Conservation (phyloP, 2,113 vertebrate genomes). For the Brachypodius melanocephalos region DNA sequence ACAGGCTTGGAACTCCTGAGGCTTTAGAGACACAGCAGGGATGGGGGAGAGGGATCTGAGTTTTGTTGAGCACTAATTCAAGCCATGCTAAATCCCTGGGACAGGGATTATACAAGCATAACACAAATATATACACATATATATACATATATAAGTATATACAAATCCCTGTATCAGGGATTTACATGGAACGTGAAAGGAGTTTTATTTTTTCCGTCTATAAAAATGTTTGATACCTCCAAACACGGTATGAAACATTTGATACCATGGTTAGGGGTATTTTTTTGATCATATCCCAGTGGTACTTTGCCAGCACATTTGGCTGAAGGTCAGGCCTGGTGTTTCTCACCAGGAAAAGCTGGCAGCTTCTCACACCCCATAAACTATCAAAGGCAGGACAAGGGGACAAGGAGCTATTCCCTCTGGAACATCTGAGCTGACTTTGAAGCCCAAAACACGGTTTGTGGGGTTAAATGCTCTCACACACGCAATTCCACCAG, state of each 20-base stretch:
- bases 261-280: fast-evolving
- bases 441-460: not conserved
- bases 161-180: not conserved
- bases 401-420: not conserved
- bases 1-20: not conserved
- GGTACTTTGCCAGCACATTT: not conserved
- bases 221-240: not conserved
- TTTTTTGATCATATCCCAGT: not conserved
- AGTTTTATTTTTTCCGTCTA: not conserved
- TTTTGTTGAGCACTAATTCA: not conserved
- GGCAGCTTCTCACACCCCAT: not conserved
- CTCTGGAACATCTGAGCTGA: not conserved
- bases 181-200: fast-evolving
- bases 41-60: not conserved
- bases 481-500: not conserved
- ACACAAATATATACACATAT: not conserved
- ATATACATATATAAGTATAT: not conserved
- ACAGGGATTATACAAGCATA: not conserved
- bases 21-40: not conserved
- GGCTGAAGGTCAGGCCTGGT: not conserved
- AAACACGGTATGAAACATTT: fast-evolving
- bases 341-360: not conserved
- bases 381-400: not conserved
- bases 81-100: not conserved
- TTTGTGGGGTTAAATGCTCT: not conserved